Percentiles rank a stretch among this genome's conserved stretches.
These are phyloP conservation scores for Eristalinus sepulchralis DNA, from an alignment of 2,888 invertebrate genomes.

Conservation along the genomic window DNA sequence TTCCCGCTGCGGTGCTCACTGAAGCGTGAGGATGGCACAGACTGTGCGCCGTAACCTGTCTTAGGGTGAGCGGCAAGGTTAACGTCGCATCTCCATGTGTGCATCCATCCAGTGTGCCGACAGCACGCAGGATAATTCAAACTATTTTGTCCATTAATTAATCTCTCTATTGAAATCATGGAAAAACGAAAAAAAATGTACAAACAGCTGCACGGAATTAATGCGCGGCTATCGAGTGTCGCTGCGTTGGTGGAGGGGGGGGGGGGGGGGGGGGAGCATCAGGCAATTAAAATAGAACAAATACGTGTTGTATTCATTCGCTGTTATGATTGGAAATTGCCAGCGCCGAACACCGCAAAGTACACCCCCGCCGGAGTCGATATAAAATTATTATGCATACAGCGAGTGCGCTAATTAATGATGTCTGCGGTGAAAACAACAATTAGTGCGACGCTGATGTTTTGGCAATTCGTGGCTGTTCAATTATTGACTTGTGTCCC, in stretches of 20 bases:
- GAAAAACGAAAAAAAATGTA: too few relatives aligned
- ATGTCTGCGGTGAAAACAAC: background rate
- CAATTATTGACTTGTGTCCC: too few relatives aligned
- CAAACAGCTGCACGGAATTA: background rate
- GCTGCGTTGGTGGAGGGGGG: too few relatives aligned
- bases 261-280: too few relatives aligned
- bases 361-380: background rate
- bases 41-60: conserved; percentile 1
- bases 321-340: too few relatives aligned
- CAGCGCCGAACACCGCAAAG: background rate
- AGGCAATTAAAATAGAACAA: background rate
- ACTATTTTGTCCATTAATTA: background rate
- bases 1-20: conserved; percentile 42
- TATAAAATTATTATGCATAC: background rate
- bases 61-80: conserved; percentile 41
- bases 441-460: too few relatives aligned
- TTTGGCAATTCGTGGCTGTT: too few relatives aligned
- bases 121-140: background rate
- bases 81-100: background rate
- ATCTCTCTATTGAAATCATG: background rate
- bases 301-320: too few relatives aligned
- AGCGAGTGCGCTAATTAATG: background rate
- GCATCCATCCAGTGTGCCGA: background rate
- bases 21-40: conserved; percentile 54
- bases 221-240: background rate